Conservation (phyloP, 2,888 invertebrate species). For the Girardia tigrina region DNA sequence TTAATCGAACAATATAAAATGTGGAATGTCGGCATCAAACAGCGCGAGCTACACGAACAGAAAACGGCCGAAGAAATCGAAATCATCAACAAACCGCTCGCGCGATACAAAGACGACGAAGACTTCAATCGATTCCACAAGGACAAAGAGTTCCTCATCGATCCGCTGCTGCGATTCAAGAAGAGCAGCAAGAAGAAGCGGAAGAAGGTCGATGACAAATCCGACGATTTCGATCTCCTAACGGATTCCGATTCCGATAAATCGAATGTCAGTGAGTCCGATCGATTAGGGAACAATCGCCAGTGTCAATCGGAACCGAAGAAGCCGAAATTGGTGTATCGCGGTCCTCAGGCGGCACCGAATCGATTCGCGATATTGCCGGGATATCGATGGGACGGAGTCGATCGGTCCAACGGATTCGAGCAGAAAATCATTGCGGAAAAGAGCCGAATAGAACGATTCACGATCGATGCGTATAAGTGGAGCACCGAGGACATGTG, state of each 20-base stretch:
- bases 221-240: background rate
- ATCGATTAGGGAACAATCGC: background rate
- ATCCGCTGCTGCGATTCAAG: background rate
- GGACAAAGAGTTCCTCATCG: background rate
- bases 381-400: slow-evolving; percentile 94
- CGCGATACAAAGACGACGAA: slow-evolving; percentile 35
- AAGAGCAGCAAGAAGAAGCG: background rate
- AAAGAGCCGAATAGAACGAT: slow-evolving; percentile 55
- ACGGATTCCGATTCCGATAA: background rate
- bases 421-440: slow-evolving; percentile 67
- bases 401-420: slow-evolving; percentile 87
- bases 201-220: background rate
- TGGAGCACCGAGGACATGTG: slow-evolving; percentile 89
- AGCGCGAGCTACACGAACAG: background rate
- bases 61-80: slow-evolving; percentile 25
- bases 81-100: slow-evolving; percentile 29
- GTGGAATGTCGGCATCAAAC: background rate
- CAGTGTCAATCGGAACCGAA: background rate
- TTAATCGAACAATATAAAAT: background rate
- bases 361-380: slow-evolving; percentile 81
- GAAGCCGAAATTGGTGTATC: slow-evolving; percentile 53
- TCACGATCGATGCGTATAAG: slow-evolving; percentile 71
- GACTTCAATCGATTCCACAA: background rate
- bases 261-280: background rate
- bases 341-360: slow-evolving; percentile 67